phyloP scores from a whole-genome alignment of 2,113 vertebrate genomes.

The Oncorhynchus nerka region DNA sequence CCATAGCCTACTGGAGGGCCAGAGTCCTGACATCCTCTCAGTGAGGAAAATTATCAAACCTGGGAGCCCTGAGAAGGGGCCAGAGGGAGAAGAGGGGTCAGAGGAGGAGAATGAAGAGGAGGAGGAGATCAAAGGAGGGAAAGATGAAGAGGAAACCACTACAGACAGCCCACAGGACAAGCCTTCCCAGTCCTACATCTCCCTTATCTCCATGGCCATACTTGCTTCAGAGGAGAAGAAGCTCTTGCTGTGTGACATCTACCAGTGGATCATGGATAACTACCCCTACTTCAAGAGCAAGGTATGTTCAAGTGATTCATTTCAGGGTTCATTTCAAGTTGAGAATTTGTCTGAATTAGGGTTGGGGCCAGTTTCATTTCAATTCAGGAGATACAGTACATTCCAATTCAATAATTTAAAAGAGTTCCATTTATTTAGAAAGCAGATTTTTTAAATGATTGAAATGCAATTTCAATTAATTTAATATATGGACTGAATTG shows the following conservation, averaged over 20 bases:
- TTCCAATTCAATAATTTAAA: too few species aligned
- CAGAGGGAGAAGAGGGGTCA: neutral
- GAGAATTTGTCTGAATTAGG: neutral
- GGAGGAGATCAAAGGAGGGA: slow-evolving; percentile 17
- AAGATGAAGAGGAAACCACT: slow-evolving; percentile 40
- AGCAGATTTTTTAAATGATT: too few species aligned
- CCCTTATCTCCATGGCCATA: slow-evolving; percentile 83
- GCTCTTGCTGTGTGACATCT: slow-evolving; percentile 83
- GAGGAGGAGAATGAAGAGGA: slow-evolving; percentile 32
- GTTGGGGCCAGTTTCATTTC: too few species aligned
- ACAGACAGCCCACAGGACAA: slow-evolving; percentile 61
- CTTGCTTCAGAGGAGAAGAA: slow-evolving; percentile 80
- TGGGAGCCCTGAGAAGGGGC: slow-evolving; percentile 29
- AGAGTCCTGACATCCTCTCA: slow-evolving; percentile 27
- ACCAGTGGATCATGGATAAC: slow-evolving; percentile 86
- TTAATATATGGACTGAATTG: too few species aligned
- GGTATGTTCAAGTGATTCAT: slow-evolving; percentile 53
- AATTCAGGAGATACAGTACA: too few species aligned
- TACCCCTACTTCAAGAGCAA: slow-evolving; percentile 85
- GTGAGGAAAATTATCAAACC: slow-evolving; percentile 32
- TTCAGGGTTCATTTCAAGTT: neutral
- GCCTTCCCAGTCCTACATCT: slow-evolving; percentile 80
- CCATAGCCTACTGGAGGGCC: slow-evolving; percentile 36
- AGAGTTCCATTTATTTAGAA: too few species aligned
- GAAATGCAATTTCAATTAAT: too few species aligned